Percentiles rank a stretch among this genome's conserved stretches.
phyloP scores from a whole-genome alignment of 2,797 vertebrate species.

The Dicrostonyx torquatus region DNA sequence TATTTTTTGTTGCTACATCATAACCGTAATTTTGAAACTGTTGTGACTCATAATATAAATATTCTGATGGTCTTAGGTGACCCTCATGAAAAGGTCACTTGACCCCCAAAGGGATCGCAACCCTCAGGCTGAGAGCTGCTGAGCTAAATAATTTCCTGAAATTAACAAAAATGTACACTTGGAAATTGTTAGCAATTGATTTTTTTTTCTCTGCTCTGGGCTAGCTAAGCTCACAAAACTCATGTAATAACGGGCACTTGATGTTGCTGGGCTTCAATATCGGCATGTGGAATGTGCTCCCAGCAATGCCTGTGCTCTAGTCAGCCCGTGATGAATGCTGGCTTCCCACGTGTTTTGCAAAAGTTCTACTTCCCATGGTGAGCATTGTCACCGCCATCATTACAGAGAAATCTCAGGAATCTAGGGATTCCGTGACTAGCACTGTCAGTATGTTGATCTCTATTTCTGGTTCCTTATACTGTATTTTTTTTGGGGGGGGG shows the following conservation, averaged over 20 bases:
- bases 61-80: not conserved
- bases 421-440: not conserved
- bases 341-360: not conserved
- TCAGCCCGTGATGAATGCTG: not conserved
- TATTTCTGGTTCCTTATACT: not conserved
- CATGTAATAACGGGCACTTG: not conserved
- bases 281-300: not conserved
- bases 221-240: not conserved
- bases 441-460: not conserved
- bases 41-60: not conserved
- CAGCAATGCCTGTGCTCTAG: not conserved
- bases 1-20: not conserved
- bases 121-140: not conserved
- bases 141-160: not conserved
- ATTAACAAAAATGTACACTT: not conserved
- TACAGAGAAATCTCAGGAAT: not conserved
- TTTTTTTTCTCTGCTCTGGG: not conserved
- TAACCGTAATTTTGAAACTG: not conserved
- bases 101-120: not conserved
- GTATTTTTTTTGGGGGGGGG: not conserved
- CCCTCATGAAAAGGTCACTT: not conserved
- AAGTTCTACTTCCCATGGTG: no score
- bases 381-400: rapidly evolving
- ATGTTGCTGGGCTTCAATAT: not conserved
- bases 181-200: not conserved